Conservation (phyloP, 1,140 invertebrate genomes). For the Magallana gigas region DNA sequence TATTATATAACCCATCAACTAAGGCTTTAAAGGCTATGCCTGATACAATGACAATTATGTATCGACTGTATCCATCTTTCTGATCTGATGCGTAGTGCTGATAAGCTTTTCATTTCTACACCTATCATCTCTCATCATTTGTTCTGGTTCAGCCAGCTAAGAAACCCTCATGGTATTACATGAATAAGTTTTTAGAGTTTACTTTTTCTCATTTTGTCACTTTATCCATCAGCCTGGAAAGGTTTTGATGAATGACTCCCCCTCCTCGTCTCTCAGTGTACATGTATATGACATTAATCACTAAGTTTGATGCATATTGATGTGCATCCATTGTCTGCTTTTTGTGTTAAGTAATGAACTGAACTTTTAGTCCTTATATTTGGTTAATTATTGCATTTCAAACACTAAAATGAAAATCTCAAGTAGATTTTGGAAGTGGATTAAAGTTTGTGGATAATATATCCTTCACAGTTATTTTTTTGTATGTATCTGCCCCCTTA, state of each 20-base stretch:
- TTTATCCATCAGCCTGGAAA: neutral
- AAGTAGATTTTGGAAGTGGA: no score
- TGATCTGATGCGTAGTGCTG: neutral
- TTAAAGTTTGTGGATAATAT: no score
- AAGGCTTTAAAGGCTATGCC: neutral
- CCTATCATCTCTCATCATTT: neutral
- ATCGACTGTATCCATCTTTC: neutral
- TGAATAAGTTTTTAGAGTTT: neutral
- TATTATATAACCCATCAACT: neutral
- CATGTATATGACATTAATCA: no score
- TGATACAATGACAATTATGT: neutral
- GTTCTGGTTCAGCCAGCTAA: neutral
- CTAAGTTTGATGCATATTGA: neutral
- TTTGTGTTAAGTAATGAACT: no score
- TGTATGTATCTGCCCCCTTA: no score
- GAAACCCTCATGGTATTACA: neutral
- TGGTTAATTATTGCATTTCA: neutral
- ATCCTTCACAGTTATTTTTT: no score
- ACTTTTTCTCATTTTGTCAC: neutral
- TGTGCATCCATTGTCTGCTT: neutral
- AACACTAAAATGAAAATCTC: no score
- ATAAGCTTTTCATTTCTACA: neutral
- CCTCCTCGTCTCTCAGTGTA: neutral
- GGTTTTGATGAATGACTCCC: neutral
- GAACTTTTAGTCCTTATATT: neutral